Evolutionary conservation across 1,140 invertebrate species (phyloP).

Genomic region (Hylyphantes graminicola): DNA sequence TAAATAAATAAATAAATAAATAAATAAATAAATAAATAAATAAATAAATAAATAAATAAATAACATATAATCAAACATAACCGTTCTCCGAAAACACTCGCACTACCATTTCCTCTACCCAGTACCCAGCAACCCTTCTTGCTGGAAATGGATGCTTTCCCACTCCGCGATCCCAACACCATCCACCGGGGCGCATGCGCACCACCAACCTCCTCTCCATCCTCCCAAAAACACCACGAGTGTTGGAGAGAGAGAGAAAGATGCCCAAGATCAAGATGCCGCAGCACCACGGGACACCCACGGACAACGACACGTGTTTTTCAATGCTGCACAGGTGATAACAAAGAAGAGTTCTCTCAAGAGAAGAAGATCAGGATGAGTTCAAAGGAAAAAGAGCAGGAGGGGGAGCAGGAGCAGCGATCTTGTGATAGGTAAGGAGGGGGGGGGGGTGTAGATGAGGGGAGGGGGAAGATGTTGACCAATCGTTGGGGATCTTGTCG

Average conservation of each 20-base stretch:
- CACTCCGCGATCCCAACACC: slow-evolving; percentile 14
- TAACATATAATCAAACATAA: no score
- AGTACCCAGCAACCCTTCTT: slow-evolving; percentile 52
- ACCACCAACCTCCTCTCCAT: not conserved
- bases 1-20: no score
- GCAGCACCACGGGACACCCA: not conserved
- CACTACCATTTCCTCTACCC: not conserved
- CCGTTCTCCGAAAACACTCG: no score
- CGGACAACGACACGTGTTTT: not conserved
- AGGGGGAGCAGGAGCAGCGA: slow-evolving; percentile 36
- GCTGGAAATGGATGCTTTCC: slow-evolving; percentile 50
- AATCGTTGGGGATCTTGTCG: slow-evolving; percentile 11
- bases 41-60: no score
- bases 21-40: no score
- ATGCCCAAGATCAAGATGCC: not conserved
- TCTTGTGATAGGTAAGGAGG: slow-evolving; percentile 54
- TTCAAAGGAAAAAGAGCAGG: not conserved
- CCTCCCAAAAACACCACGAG: slow-evolving; percentile 22
- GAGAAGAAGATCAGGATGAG: no score
- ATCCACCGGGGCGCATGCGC: slow-evolving; percentile 50
- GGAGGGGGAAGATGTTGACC: slow-evolving; percentile 15
- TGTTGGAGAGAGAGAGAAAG: not conserved
- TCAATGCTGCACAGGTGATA: no score
- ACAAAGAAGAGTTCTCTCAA: no score
- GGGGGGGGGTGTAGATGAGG: not conserved